These are phyloP conservation scores for Podarcis cretensis DNA, from an alignment of 2,113 vertebrate genomes.

Conservation along the genomic window DNA sequence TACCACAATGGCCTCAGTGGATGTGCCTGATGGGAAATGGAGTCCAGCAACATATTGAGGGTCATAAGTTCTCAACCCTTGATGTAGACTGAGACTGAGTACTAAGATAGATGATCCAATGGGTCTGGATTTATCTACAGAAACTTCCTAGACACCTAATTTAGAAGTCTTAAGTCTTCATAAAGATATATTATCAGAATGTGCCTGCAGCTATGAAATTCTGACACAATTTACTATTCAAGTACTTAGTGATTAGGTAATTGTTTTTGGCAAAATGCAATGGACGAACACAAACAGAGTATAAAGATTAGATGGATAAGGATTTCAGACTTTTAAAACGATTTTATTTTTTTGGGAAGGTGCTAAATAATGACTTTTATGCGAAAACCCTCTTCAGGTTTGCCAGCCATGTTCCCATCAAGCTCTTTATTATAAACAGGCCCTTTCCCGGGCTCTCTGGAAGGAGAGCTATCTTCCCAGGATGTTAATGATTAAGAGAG, in stretches of 20 bases:
- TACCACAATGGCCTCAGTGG: too few species aligned
- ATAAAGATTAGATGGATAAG: not conserved
- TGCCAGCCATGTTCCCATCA: not conserved
- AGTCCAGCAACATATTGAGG: too few species aligned
- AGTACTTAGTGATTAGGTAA: not conserved
- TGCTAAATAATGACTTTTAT: not conserved
- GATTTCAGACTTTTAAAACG: not conserved
- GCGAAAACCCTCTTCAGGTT: not conserved
- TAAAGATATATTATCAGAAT: not conserved
- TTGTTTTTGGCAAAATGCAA: not conserved
- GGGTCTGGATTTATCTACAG: not conserved
- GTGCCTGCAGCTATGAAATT: not conserved
- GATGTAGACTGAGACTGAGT: not conserved
- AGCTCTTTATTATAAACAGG: conserved; percentile 45
- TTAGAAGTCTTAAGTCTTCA: not conserved
- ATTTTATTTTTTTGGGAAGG: not conserved
- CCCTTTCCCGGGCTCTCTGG: conserved; percentile 49
- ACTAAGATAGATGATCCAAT: not conserved
- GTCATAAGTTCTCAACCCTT: too few species aligned
- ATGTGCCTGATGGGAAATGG: too few species aligned
- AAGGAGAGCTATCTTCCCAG: conserved; percentile 14
- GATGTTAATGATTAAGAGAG: conserved; percentile 64
- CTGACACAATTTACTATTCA: not conserved
- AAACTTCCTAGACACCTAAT: not conserved
- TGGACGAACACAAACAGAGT: too few species aligned